Base-by-base conservation (phyloP, 92 coral and sea anemone species). In the Plumapathes pennacea region DNA sequence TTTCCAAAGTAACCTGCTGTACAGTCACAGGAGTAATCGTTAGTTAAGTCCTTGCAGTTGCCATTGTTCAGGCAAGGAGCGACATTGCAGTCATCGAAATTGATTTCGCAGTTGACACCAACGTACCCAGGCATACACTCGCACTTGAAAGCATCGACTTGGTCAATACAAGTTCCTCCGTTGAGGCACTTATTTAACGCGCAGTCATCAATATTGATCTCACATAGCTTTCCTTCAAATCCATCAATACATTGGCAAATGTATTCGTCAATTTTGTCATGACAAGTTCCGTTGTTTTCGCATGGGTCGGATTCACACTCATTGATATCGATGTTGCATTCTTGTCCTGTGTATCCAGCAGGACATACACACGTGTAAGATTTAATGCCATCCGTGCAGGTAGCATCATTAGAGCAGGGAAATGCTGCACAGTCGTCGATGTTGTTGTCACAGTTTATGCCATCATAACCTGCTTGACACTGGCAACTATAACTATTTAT, bases 11-110 rank as follows among this genome's bases (percentile, higher is more conserved):
- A 76, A 1, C 83, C 83, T 8, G 32, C 2, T 13, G 46, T 17
- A 39, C 83, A 76, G 15, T 0, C 6, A 34, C 83, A 76, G 3
- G 22, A 26, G 65, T n/a, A 76, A 32, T 32, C 63, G 5, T 45
- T 58, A 17, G 34, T 34, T 5, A 38, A 11, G 38, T 76, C 45
- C 2, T 11, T 25, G 25, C 83, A 76, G 8, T 33, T 50, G 31
- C 65, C 83, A 29, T 34, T 44, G 57, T 66, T 76, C 15, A 41
- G 56, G 43, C 83, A 76, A 2, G 83, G 83, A 13, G 41, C 45
- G 11, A 31, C 32, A 5, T 36, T 25, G 31, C 83, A 76, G 43
- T 66, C 45, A 38, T 58, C 32, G 24, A 57, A 32, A 26, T 44
- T 39, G 8, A 22, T 59, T 42, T 67, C 70, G 26, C 81, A 74